phyloP scores from a whole-genome alignment of 2,888 invertebrate species.

The Chorisops tibialis region DNA sequence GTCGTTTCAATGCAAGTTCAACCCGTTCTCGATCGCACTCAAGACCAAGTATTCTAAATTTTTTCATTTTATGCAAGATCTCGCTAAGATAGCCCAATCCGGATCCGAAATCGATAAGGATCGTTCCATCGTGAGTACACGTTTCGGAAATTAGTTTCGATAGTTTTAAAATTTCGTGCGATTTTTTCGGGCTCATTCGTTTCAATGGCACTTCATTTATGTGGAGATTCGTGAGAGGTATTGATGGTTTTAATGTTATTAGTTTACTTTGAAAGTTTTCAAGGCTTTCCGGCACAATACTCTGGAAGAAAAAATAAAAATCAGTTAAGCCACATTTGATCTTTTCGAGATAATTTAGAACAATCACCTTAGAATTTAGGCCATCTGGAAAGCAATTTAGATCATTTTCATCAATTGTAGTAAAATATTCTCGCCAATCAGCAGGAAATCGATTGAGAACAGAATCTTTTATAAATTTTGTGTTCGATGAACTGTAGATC shows the following conservation, averaged over 20 bases:
- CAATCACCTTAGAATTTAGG: slow-evolving; percentile 37
- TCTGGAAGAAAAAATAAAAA: slow-evolving; percentile 41
- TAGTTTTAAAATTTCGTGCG: slow-evolving; percentile 66
- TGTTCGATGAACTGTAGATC: slow-evolving; percentile 65
- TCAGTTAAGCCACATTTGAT: background rate
- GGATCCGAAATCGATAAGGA: slow-evolving; percentile 70
- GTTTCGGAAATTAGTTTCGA: slow-evolving; percentile 52
- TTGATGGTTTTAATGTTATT: slow-evolving; percentile 35
- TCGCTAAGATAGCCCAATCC: slow-evolving; percentile 75
- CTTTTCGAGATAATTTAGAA: slow-evolving; percentile 1
- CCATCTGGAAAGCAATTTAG: slow-evolving; percentile 54
- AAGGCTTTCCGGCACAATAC: slow-evolving; percentile 49
- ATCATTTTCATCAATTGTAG: slow-evolving; percentile 48
- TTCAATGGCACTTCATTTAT: slow-evolving; percentile 36
- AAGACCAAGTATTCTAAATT: slow-evolving; percentile 61
- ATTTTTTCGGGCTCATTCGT: slow-evolving; percentile 62
- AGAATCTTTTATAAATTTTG: slow-evolving; percentile 58
- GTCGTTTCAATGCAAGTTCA: slow-evolving; percentile 58
- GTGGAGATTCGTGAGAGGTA: background rate
- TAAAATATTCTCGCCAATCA: slow-evolving; percentile 55
- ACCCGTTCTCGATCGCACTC: slow-evolving; percentile 62
- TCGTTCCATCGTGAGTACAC: slow-evolving; percentile 50
- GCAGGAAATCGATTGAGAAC: slow-evolving; percentile 57
- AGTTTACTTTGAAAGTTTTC: slow-evolving; percentile 47
- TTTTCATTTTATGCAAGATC: slow-evolving; percentile 58